Percentiles rank a stretch among this genome's conserved stretches.
Conservation (phyloP, 2,113 vertebrate species). For the Tinamus guttatus region DNA sequence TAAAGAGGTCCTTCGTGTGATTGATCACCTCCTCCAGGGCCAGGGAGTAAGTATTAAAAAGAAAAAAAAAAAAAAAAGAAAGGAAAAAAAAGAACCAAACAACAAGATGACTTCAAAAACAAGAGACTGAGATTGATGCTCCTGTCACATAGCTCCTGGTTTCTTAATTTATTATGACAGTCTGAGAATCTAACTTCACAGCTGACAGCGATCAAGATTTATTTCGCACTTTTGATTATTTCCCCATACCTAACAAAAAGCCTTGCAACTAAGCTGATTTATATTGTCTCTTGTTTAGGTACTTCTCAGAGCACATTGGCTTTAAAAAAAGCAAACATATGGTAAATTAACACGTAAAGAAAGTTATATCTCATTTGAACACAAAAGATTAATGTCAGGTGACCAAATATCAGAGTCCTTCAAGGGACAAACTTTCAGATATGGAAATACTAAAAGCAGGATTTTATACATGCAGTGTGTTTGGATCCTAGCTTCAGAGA, state of each 20-base stretch:
- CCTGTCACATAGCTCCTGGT: conserved; percentile 31
- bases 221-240: conserved; percentile 45
- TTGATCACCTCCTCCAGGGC: conserved; percentile 33
- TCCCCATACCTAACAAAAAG: conserved; percentile 46
- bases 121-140: conserved; percentile 62
- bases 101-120: conserved; percentile 55
- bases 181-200: conserved; percentile 54
- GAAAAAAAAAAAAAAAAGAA: background rate
- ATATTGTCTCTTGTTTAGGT: conserved; percentile 10
- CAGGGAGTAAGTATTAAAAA: conserved; percentile 5
- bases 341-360: conserved; percentile 40
- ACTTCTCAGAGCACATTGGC: background rate
- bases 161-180: conserved; percentile 63
- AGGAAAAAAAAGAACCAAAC: background rate
- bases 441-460: background rate
- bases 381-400: background rate
- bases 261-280: conserved; percentile 5
- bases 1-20: conserved; percentile 29
- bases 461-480: background rate
- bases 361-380: conserved; percentile 8
- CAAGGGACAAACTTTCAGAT: background rate
- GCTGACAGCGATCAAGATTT: conserved; percentile 43
- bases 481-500: background rate
- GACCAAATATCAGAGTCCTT: background rate
- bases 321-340: conserved; percentile 30